A percentile compares a stretch with the other conserved stretches of the same genome.
phyloP scores from a whole-genome alignment of 2,888 invertebrate genomes.

The Phoenoteleia sp. region DNA sequence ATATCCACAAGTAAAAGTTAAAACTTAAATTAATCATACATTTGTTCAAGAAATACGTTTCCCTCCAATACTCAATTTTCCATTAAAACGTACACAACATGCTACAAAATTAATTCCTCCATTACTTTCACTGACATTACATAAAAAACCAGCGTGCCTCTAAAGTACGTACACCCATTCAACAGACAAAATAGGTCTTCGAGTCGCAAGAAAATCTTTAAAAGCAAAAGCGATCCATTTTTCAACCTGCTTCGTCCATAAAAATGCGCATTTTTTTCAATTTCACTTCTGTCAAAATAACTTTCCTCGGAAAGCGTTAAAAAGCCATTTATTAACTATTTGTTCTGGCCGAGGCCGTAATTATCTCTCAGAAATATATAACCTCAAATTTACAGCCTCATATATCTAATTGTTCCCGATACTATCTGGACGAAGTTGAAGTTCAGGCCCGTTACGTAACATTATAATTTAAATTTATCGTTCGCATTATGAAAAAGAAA shows the following conservation, averaged over 20 bases:
- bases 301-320: slow-evolving; percentile 21
- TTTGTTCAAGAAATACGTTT: too few relatives aligned
- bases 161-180: too few relatives aligned
- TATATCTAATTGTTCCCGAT: slow-evolving; percentile 33
- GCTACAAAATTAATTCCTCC: too few relatives aligned
- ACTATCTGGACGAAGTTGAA: slow-evolving; percentile 21
- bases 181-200: slow-evolving; percentile 1
- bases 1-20: too few relatives aligned
- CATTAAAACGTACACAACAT: too few relatives aligned
- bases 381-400: slow-evolving; percentile 31
- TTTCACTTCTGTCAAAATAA: slow-evolving; percentile 36
- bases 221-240: slow-evolving; percentile 6
- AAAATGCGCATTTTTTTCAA: slow-evolving; percentile 25
- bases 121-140: too few relatives aligned
- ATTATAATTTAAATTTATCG: not conserved
- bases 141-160: too few relatives aligned
- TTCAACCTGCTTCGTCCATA: not conserved
- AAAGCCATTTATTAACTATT: slow-evolving; percentile 2
- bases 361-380: slow-evolving; percentile 17
- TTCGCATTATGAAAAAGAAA: slow-evolving; percentile 12
- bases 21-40: too few relatives aligned
- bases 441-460: slow-evolving; percentile 12
- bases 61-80: too few relatives aligned
- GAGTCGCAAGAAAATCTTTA: not conserved
- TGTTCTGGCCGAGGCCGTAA: slow-evolving; percentile 1